phyloP scores from a whole-genome alignment of 2,888 invertebrate genomes.

The Ophion obscuratus region DNA sequence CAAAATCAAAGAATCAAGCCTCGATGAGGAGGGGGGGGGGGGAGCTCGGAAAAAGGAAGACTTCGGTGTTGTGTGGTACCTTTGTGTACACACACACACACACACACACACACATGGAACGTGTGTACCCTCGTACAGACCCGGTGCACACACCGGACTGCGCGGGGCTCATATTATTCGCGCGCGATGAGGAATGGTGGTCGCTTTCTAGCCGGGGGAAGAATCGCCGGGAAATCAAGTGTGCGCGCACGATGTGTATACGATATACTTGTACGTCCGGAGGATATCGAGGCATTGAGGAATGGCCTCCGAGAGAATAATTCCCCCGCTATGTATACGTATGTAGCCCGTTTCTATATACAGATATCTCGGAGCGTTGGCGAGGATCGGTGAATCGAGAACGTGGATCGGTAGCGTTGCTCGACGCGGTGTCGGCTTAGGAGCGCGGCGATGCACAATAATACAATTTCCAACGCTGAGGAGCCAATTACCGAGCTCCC shows the following conservation, averaged over 20 bases:
- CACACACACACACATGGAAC: neutral
- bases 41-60: slow-evolving; percentile 26
- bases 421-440: slow-evolving; percentile 31
- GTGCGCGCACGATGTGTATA: slow-evolving; percentile 34
- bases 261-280: slow-evolving; percentile 65
- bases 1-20: slow-evolving; percentile 23
- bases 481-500: slow-evolving; percentile 52
- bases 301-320: slow-evolving; percentile 59
- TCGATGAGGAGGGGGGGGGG: neutral
- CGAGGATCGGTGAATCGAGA: slow-evolving; percentile 46
- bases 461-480: slow-evolving; percentile 50
- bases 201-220: slow-evolving; percentile 60
- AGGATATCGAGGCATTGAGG: slow-evolving; percentile 68
- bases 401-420: slow-evolving; percentile 58
- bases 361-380: neutral
- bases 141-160: no score
- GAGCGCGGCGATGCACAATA: slow-evolving; percentile 47
- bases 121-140: no score
- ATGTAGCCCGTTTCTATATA: slow-evolving; percentile 13
- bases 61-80: slow-evolving; percentile 28
- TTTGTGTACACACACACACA: slow-evolving; percentile 29
- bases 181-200: slow-evolving; percentile 63
- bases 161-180: no score
- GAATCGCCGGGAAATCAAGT: slow-evolving; percentile 60
- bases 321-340: slow-evolving; percentile 19